A percentile compares a stretch with the other conserved stretches of the same genome.
These are phyloP conservation scores for Delphinus delphis DNA, from an alignment of 2,113 vertebrate species.

Conservation along the genomic window DNA sequence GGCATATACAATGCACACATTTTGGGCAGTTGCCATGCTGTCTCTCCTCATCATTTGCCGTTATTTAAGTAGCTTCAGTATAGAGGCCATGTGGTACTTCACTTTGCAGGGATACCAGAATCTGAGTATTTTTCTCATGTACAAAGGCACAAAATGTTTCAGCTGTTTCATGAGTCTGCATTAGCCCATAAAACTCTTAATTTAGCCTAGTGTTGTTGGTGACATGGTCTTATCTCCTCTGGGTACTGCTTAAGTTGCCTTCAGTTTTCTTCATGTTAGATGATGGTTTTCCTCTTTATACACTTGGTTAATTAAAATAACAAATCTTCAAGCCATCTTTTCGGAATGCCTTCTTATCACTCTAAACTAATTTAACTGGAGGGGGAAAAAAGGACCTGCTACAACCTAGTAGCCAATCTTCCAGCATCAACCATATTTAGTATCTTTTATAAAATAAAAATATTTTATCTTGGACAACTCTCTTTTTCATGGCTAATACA, in stretches of 20 bases:
- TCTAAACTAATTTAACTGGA: slow-evolving; percentile 85
- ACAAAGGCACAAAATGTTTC: slow-evolving; percentile 48
- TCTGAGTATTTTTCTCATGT: slow-evolving; percentile 22
- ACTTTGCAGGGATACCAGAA: not conserved
- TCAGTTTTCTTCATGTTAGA: slow-evolving; percentile 63
- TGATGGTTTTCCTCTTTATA: slow-evolving; percentile 79
- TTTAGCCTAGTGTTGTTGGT: slow-evolving; percentile 40
- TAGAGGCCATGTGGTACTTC: not conserved
- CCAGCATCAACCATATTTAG: slow-evolving; percentile 77
- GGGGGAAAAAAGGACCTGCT: slow-evolving; percentile 33
- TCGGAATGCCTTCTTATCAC: slow-evolving; percentile 81
- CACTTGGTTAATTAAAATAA: slow-evolving; percentile 86
- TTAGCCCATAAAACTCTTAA: slow-evolving; percentile 65
- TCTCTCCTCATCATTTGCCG: not conserved
- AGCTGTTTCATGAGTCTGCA: slow-evolving; percentile 67
- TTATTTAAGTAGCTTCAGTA: not conserved
- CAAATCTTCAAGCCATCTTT: slow-evolving; percentile 83
- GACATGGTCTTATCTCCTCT: slow-evolving; percentile 54
- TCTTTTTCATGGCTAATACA: slow-evolving; percentile 31
- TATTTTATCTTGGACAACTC: slow-evolving; percentile 63
- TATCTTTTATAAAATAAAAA: slow-evolving; percentile 71
- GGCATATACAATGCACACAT: not conserved
- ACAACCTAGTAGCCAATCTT: slow-evolving; percentile 75
- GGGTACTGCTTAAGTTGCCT: slow-evolving; percentile 56
- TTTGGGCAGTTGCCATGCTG: slow-evolving; percentile 17